phyloP scores from a whole-genome alignment of 1,140 invertebrate genomes.

The Trachymyrmex septentrionalis region DNA sequence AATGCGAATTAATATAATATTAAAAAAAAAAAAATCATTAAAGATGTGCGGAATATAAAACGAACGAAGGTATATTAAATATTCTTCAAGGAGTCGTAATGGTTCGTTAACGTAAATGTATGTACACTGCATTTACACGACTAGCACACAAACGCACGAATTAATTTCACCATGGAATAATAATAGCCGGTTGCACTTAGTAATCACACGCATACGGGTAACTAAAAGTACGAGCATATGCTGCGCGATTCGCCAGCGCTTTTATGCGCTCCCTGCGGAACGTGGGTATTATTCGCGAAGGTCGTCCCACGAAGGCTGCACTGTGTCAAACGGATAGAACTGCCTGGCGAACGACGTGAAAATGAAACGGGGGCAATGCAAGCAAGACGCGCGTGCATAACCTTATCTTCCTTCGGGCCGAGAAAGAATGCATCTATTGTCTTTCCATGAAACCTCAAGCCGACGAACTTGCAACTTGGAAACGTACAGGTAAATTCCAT shows the following conservation, averaged over 20 bases:
- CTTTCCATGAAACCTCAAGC: conserved; percentile 55
- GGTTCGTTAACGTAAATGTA: conserved; percentile 43
- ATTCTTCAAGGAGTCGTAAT: conserved; percentile 25
- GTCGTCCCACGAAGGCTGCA: conserved; percentile 68
- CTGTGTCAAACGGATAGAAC: conserved; percentile 72
- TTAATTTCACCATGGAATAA: conserved; percentile 56
- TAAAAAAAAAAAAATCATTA: no score
- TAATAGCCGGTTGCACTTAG: conserved; percentile 52
- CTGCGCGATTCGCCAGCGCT: conserved; percentile 29
- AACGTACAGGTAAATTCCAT: not conserved
- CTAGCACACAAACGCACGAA: conserved; percentile 18
- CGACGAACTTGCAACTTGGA: conserved; percentile 14
- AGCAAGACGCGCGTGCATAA: conserved; percentile 32
- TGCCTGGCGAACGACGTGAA: conserved; percentile 63
- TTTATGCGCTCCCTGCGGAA: conserved; percentile 26
- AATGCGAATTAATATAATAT: not conserved
- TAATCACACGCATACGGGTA: conserved; percentile 47
- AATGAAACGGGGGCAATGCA: conserved; percentile 73
- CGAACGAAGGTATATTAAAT: not conserved
- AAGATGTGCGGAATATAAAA: not conserved
- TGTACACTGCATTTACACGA: conserved; percentile 17
- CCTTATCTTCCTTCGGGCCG: conserved; percentile 25
- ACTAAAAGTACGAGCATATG: conserved; percentile 43
- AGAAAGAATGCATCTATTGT: conserved; percentile 65
- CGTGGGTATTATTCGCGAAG: conserved; percentile 68